Base-by-base conservation (phyloP, 2,888 invertebrate genomes). In the Volucella inanis region DNA sequence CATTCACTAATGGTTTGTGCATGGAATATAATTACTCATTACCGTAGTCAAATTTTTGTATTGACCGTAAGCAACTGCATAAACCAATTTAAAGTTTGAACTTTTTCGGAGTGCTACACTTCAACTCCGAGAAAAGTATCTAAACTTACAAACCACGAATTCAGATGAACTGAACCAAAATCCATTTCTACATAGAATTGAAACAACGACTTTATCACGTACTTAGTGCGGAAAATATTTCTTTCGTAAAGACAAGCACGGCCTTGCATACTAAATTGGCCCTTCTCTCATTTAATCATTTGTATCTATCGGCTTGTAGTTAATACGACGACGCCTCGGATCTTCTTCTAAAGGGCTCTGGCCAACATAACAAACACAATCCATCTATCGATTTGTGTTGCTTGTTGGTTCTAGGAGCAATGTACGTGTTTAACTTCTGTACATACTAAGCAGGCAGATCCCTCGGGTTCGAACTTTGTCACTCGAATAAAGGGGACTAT, bases 291-390 rank as follows among this genome's bases (percentile, higher is more conserved):
- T 75, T 76, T 47, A 45, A 72, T 71, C 77, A 67, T 55, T 55
- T 31, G 72, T 79, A 62, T 55, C 71, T 68, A 85, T 77, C 62
- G 67, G 76, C 39, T 41, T 41, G 76, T 76, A 81, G 81, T 54
- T 55, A 72, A 76, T 81, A 68, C 67, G 85, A 81, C 81, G 85
- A 81, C 81, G 85, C 85, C 85, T 85, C 81, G 76, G 81, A 85
- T 85, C 76, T 85, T 75, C 64, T 57, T 67, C 52, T 39, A 85
- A 85, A 81, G 85, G 85, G 81, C 85, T 68, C 31, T 31, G 31
- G 31, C 31, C 31, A 31, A 31, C 31, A 31, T 31, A 67, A 76
- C 38, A 75, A 67, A 74, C 62, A 85, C 52, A 72, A 81, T 85
- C 85, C 72, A 85, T 72, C 76, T 55, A 85, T 85, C 31, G 31